Evolutionary conservation across 1,140 invertebrate species (phyloP).

Genomic region (Ceratosolen fusciceps): DNA sequence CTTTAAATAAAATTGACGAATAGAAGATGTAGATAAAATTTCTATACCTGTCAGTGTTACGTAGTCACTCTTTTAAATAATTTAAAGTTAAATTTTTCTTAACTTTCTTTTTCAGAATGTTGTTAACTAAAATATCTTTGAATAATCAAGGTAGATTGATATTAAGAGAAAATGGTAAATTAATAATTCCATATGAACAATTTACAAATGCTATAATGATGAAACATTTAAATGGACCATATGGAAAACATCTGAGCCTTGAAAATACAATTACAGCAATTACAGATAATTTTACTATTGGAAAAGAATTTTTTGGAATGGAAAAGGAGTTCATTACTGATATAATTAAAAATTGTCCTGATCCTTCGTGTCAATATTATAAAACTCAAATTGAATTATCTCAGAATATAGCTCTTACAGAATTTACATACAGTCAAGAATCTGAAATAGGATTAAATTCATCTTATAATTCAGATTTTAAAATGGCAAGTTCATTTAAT

Average conservation of each 20-base stretch:
- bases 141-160: constrained; percentile 87
- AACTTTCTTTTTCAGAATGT: constrained; percentile 76
- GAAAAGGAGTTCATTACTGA: constrained; percentile 91
- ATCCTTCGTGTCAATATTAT: constrained; percentile 87
- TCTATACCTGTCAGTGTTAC: no score
- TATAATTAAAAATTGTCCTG: constrained; percentile 88
- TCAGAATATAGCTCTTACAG: constrained; percentile 69
- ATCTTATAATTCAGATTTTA: constrained; percentile 65
- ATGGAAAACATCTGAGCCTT: constrained; percentile 84
- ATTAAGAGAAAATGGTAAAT: constrained; percentile 87
- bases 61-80: constrained; percentile 12
- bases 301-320: constrained; percentile 89
- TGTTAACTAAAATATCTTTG: constrained; percentile 84
- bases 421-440: constrained; percentile 66
- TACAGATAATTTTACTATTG: constrained; percentile 88
- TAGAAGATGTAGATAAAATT: no score
- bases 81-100: constrained; percentile 11
- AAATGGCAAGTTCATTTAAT: constrained; percentile 53
- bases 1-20: no score
- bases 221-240: constrained; percentile 89
- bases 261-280: constrained; percentile 86
- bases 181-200: constrained; percentile 88
- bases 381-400: constrained; percentile 86
- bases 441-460: constrained; percentile 64
- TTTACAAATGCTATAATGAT: constrained; percentile 91